Evolutionary conservation across 2,797 vertebrate species (phyloP).

Genomic region (Protosalanx chinensis): DNA sequence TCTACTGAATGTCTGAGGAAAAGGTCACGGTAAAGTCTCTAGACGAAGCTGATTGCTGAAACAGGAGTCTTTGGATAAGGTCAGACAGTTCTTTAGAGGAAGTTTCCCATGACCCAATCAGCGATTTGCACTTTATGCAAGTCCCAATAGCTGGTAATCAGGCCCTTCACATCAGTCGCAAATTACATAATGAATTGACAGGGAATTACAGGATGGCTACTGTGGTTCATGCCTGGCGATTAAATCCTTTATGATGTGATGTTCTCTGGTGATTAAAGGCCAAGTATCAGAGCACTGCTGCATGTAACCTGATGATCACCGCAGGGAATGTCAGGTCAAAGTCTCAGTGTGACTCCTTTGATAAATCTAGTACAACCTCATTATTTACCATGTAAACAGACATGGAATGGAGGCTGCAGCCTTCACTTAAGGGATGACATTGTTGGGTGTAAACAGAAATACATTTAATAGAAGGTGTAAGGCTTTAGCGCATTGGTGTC

Average conservation of each 20-base stretch:
- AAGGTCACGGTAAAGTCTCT: too few species aligned
- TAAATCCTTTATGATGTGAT: slow-evolving; percentile 1
- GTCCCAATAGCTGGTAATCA: background rate
- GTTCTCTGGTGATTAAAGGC: background rate
- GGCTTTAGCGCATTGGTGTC: too few species aligned
- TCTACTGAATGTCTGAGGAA: too few species aligned
- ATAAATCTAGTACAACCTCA: background rate
- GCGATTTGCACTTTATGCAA: slow-evolving; percentile 26
- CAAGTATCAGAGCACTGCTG: background rate
- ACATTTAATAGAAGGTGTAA: background rate
- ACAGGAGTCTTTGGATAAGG: slow-evolving; percentile 5
- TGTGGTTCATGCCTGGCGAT: slow-evolving; percentile 22
- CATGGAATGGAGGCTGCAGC: background rate
- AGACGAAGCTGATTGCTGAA: slow-evolving; percentile 32
- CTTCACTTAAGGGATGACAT: background rate
- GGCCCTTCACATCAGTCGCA: background rate
- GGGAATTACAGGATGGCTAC: background rate
- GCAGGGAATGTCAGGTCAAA: too few species aligned
- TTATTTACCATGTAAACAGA: background rate
- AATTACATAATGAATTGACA: slow-evolving; percentile 23
- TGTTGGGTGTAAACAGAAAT: background rate
- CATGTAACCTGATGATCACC: too few species aligned
- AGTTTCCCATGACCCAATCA: background rate
- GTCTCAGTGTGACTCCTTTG: too few species aligned
- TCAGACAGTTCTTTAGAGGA: background rate